Base-by-base conservation (phyloP, 2,113 vertebrate genomes). In the Syngnathus typhle region DNA sequence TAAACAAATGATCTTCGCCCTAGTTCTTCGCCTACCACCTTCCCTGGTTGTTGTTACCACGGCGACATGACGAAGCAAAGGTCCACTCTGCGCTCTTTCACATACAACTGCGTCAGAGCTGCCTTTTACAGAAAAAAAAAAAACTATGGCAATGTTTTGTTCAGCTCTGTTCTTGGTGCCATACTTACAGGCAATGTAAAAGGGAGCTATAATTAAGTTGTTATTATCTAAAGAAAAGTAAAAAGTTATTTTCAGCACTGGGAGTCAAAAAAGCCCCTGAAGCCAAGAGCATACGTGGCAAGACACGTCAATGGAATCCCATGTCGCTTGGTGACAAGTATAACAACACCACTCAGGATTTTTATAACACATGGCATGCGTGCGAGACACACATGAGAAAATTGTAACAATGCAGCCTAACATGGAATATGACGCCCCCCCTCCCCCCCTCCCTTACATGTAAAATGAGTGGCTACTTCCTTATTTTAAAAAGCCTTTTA, bases 1-100 rank as follows among this genome's bases (percentile, higher is more conserved):
- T 23, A 43, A 73, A 74, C 68, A 78, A 71, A 60, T 59, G 71
- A 64, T 18, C 51, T 47, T 61, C 39, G 11, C 3, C n/a, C 11
- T n/a, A 8, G 23, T 11, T 49, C 16, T 7, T 19, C 16, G 19
- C 49, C 19, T 27, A 11, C 59, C 59, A 11, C 38, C 60, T 23
- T 36, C 37, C 39, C 59, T 59, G 8, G 23, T 7, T 37, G 56
- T 38, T 38, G 23, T 32, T 32, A 27, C 54, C 54, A 56, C 13
- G 11, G 54, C 12, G 54, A 56, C 12, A 56, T 16, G 27, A 58
- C 32, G 6, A 32, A 8, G 55, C 55, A 58, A 58, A 58, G 55
- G 55, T 58, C 55, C 27, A 58, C 12, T 13, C 23, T 13, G 27
- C 4, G 10, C 47, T 8, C 47, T 54, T 54, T 54, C 52, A 52